These are phyloP conservation scores for Pseudomyrmex concolor DNA, from an alignment of 1,140 invertebrate genomes.

Conservation along the genomic window DNA sequence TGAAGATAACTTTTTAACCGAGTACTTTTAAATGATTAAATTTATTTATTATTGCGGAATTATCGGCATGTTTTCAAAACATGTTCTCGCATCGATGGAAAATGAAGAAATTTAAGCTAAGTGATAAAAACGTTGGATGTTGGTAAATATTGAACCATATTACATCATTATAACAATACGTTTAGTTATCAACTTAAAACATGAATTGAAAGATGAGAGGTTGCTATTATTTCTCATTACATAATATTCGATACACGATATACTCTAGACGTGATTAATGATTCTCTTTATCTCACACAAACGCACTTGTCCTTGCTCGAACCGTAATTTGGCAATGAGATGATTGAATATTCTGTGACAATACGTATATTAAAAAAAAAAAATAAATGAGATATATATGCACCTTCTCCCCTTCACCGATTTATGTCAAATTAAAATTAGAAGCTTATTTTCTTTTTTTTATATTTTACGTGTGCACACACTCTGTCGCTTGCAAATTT, in stretches of 20 bases:
- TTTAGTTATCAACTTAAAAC: conserved; percentile 11
- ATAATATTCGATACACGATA: too few relatives aligned
- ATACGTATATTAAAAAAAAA: conserved; percentile 70
- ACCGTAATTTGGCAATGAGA: conserved; percentile 31
- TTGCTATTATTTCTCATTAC: too few relatives aligned
- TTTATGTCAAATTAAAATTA: background rate
- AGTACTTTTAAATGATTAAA: background rate
- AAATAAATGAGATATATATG: conserved; percentile 57
- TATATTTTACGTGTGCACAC: background rate
- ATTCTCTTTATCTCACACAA: background rate
- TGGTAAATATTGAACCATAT: conserved; percentile 9
- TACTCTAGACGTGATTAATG: too few relatives aligned
- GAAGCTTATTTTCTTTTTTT: background rate
- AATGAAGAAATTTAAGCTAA: background rate
- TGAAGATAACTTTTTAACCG: background rate
- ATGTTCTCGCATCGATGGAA: background rate
- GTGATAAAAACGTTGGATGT: background rate
- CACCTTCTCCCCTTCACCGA: too few relatives aligned
- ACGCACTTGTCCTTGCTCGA: too few relatives aligned
- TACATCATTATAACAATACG: background rate
- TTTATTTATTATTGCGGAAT: conserved; percentile 14
- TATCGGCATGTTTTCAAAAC: conserved; percentile 17
- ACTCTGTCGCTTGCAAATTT: background rate
- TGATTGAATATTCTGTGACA: conserved; percentile 53
- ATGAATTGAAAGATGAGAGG: too few relatives aligned